Base-by-base conservation (phyloP, 2,797 vertebrate species). In the Smutsia temminckii region DNA sequence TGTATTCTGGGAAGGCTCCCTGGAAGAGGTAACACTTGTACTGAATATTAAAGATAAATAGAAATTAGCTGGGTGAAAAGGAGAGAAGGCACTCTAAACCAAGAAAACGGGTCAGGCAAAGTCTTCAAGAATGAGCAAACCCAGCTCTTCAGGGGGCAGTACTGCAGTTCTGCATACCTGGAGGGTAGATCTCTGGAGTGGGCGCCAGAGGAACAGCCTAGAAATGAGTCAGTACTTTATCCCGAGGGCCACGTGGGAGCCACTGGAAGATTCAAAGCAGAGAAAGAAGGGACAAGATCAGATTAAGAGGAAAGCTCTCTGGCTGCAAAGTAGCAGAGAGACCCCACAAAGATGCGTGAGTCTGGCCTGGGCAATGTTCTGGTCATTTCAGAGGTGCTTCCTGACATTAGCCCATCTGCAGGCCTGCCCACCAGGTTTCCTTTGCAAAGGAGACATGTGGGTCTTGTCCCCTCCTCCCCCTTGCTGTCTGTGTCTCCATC, bases 321-420 rank as follows among this genome's bases (percentile, higher is more conserved):
- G 63, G 51, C 17, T n/a, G 20, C n/a, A 1, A 21, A 32, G 49
- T 14, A 13, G 8, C 61, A 69, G 42, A 66, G 68, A 34, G 55
- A 32, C 13, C 53, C 57, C 9, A 0, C 1, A 5, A n/a, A n/a
- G 53, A 6, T 5, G 53, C 55, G 0, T 10, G 16, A 16, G 21
- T 3, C 32, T 23, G 57, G 29, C 25, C 10, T 6, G 9, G n/a
- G 25, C 20, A 4, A 8, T n/a, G 21, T 53, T 66, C 12, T 34
- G 10, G 1, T 34, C 14, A 42, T 32, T 34, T n/a, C 46, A 13
- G 16, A 42, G 85, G 32, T 4, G 1, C 57, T 53, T 71, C 17
- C 32, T 0, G 34, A 20, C 12, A 18, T 42, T 3, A 21, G 34
- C 18, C 37, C 12, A 8, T 21, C 32, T 74, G 61, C 2, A 0